These are phyloP conservation scores for Luperina nickerlii DNA, from an alignment of 2,888 invertebrate species.

Conservation along the genomic window DNA sequence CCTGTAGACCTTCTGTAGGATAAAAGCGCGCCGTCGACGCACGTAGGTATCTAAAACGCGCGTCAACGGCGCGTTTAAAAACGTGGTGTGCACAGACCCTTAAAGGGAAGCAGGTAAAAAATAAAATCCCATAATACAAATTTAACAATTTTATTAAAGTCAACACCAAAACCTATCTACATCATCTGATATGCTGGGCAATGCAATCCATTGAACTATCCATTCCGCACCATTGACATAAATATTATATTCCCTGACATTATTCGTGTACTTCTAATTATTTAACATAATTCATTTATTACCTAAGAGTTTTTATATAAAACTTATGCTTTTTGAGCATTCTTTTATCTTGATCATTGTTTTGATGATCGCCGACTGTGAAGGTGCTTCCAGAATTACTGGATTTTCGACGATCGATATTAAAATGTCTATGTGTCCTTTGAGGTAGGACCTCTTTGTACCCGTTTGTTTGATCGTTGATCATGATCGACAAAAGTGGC, in stretches of 20 bases:
- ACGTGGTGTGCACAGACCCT: no score
- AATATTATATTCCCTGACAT: constrained; percentile 64
- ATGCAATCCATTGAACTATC: constrained; percentile 73
- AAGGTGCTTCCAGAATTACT: constrained; percentile 16
- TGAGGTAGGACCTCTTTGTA: constrained; percentile 9
- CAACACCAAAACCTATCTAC: constrained; percentile 88
- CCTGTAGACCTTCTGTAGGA: no score
- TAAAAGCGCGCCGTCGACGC: no score
- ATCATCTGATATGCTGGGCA: constrained; percentile 85
- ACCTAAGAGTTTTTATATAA: constrained; percentile 67
- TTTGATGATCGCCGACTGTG: constrained; percentile 50
- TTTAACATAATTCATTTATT: constrained; percentile 72
- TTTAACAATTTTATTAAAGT: constrained; percentile 89
- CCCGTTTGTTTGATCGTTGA: constrained; percentile 41
- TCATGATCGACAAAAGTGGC: constrained; percentile 7
- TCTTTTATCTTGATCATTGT: constrained; percentile 64
- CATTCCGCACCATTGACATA: constrained; percentile 62
- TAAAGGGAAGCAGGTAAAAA: constrained; percentile 29
- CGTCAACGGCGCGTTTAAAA: no score
- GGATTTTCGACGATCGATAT: constrained; percentile 10
- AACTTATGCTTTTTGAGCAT: constrained; percentile 77
- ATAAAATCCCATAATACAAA: constrained; percentile 78
- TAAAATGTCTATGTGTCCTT: neutral
- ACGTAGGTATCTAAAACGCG: no score
- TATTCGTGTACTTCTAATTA: constrained; percentile 66